These are phyloP conservation scores for Muntiacus reevesi DNA, from an alignment of 2,113 vertebrate genomes.

Conservation along the genomic window DNA sequence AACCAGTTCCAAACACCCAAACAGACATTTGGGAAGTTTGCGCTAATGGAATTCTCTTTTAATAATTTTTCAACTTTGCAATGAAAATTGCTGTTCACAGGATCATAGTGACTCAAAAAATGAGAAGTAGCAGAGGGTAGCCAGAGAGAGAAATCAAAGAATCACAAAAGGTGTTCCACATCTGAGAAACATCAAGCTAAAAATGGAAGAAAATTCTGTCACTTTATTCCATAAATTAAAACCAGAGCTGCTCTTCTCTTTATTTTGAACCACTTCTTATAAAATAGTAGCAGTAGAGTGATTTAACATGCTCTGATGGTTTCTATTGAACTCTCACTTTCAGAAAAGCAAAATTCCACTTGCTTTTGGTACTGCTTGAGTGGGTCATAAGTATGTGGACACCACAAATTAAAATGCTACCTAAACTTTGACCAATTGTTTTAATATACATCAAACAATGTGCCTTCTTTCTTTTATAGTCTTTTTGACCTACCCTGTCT, in stretches of 20 bases:
- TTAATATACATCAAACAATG: slow-evolving; percentile 37
- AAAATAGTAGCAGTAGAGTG: slow-evolving; percentile 62
- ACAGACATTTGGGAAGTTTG: background rate
- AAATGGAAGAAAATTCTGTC: slow-evolving; percentile 70
- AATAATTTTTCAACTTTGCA: slow-evolving; percentile 1
- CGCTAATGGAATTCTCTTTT: slow-evolving; percentile 14
- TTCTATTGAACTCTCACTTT: slow-evolving; percentile 63
- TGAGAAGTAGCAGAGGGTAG: background rate
- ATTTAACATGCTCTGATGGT: slow-evolving; percentile 67
- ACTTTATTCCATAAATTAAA: slow-evolving; percentile 71
- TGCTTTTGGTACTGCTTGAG: slow-evolving; percentile 56
- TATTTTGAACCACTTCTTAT: slow-evolving; percentile 65
- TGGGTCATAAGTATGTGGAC: slow-evolving; percentile 53
- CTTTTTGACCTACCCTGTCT: slow-evolving; percentile 59
- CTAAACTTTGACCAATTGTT: slow-evolving; percentile 68
- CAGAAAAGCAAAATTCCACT: slow-evolving; percentile 49
- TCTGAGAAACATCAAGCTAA: slow-evolving; percentile 62
- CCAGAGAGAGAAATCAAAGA: slow-evolving; percentile 59
- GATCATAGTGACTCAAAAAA: slow-evolving; percentile 50
- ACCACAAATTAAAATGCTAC: slow-evolving; percentile 55
- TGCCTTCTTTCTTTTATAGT: slow-evolving; percentile 60
- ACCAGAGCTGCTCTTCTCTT: slow-evolving; percentile 37
- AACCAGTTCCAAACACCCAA: background rate
- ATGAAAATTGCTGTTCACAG: slow-evolving; percentile 49
- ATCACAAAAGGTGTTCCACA: slow-evolving; percentile 57